Evolutionary conservation across 2,888 invertebrate species (phyloP), one percentile per base, ranked within the genome.

Genomic region (Heliconius erato): DNA sequence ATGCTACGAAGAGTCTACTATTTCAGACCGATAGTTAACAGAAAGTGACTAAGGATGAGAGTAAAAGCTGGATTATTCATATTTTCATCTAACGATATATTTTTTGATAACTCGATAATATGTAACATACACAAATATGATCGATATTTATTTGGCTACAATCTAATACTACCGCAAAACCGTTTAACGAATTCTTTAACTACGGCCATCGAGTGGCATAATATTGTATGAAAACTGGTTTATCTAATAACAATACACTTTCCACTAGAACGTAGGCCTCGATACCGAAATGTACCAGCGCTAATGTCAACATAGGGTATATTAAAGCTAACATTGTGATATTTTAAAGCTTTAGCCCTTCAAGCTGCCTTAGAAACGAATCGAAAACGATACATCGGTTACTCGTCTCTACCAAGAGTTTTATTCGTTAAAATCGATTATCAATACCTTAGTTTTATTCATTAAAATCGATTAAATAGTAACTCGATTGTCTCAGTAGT

Each of bases 41-140:
- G 90, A 89, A 91, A 91, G 89, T 89, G 90, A 90, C 90, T 88
- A 90, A 92, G 92, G 94, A 78, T 78, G 78, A 78, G 78, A 91
- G 89, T 91, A 91, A 88, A 94, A 94, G 94, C 92, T 90, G 91
- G 88, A 90, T 91, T 88, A 89, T 86, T 87, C 84, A 88, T 88
- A 89, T 87, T 88, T 87, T 91, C 91, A 90, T 89, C 93, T 95
- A 95, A 95, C 91, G 91, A 94, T 95, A 95, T 92, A 94, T 90
- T 86, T 63, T 85, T 92, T 89, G 92, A 93, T 94, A 94, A 95
- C 93, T 93, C 91, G 92, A 93, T 93, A 91, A 63, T 92, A 92
- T 90, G 88, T 91, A 89, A 93, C 93, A 93, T 93, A 95, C 91
- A 94, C 92, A 92, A 93, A 92, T 93, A 94, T 93, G 94, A 90